Evolutionary conservation across 2,797 vertebrate genomes (phyloP), one percentile per base, ranked within the genome.

Genomic region (Cryptoblepharus egeriae): DNA sequence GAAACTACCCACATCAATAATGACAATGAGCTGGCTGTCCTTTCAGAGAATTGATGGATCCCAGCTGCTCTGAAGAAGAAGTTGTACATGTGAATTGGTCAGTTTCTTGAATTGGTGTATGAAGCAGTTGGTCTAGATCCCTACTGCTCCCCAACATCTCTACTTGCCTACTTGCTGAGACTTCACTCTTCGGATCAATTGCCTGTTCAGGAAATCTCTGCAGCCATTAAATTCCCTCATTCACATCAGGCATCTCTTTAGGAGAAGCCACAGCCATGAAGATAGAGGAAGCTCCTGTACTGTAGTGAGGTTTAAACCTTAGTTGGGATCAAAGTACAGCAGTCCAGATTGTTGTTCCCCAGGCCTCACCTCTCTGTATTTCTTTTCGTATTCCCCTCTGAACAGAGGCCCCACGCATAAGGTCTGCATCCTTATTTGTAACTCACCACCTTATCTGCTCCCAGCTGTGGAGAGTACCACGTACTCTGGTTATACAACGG

Each of bases 391-490:
- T 8, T 72, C 32, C 45, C 7, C 24, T 37, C 20, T 32, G n/a
- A 57, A 57, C 68, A 81, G 79, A 77, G 79, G 84, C 26, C 84
- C 79, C 26, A 98, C 98, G 0, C 98, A 98, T 91, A 97, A 98
- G 61, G 97, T 98, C 77, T 98, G 98, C 84, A 97, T 98, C 81
- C 93, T 98, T 60, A 95, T 98, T 83, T 98, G 98, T 85, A 98
- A 98, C 92, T 98, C 98, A 1, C 98, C 97, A 0, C 98, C 98
- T 0, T 98, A 98, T 87, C 91, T 98, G 88, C 96, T 98, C 39
- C 97, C 98, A 1, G 98, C 98, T 1, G 98, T 98, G 58, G 98
- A 98, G 93, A 98, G 97, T 82, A 97, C 98, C 88, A 98, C 96
- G 1, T 98, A 98, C 92, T 98, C 97, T 0, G 98, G 98, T 85